phyloP scores from a whole-genome alignment of 2,797 vertebrate species.

The Squalus acanthias region DNA sequence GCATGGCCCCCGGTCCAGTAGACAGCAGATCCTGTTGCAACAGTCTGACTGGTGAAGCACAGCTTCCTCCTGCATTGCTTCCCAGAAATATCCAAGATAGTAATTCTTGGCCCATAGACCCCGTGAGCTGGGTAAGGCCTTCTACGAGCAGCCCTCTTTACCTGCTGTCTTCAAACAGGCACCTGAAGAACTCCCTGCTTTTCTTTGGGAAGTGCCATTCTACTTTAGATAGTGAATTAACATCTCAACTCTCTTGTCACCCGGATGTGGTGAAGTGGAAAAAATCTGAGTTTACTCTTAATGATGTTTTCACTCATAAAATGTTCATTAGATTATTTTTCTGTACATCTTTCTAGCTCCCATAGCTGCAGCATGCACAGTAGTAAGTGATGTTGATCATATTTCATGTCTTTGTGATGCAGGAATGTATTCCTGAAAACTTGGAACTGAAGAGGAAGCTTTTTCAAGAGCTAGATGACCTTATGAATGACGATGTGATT shows the following conservation, averaged over 20 bases:
- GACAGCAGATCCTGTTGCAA: background rate
- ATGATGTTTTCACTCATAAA: background rate
- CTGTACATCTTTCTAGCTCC: background rate
- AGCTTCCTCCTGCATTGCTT: background rate
- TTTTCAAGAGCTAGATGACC: constrained; percentile 73
- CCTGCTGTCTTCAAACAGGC: background rate
- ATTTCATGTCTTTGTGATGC: constrained; percentile 41
- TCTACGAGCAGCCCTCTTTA: background rate
- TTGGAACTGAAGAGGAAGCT: constrained; percentile 78
- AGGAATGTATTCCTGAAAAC: constrained; percentile 90
- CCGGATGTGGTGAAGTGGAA: background rate
- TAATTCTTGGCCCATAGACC: background rate
- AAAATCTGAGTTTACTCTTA: background rate
- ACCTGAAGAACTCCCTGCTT: background rate
- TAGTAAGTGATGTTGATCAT: background rate
- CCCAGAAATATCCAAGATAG: background rate
- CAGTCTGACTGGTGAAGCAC: background rate
- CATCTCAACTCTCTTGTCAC: background rate
- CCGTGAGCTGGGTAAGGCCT: background rate
- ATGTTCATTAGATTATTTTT: background rate
- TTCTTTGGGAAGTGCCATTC: background rate
- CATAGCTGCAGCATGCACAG: background rate
- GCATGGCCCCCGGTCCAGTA: background rate
- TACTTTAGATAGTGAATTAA: background rate
- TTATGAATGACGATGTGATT: constrained; percentile 62